Evolutionary conservation across 2,888 invertebrate species (phyloP), one percentile per base, ranked within the genome.

Genomic region (Sinhomidia bicolor): DNA sequence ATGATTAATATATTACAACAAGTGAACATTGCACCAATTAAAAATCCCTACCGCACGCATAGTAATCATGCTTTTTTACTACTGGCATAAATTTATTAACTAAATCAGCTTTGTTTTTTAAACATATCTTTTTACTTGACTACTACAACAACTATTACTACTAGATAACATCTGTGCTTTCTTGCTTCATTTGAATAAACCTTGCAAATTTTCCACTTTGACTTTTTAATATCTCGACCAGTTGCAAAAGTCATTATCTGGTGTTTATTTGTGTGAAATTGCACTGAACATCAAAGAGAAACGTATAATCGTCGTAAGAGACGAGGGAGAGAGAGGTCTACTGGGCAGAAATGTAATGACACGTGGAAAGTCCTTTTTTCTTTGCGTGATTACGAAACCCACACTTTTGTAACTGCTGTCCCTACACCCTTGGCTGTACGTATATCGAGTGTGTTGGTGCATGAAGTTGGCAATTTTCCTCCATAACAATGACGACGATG

Each of bases 1-100:
- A 60, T 60, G 60, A 60, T 60, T 17, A 71, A 20, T 41, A 71
- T 20, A 71, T n/a, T n/a, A n/a, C n/a, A n/a, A 74, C 47, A 74
- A 23, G 26, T 17, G 23, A 0, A 26, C n/a, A n/a, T n/a, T n/a
- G n/a, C n/a, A n/a, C 47, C 47, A 74, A 74, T 74, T 74, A 74
- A 74, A 74, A 47, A 47, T 47, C 44, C 47, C 47, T 71, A 44
- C 71, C 51, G 26, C 60, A 60, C 23, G 60, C 23, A 60, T 60
- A n/a, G n/a, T n/a, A n/a, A n/a, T n/a, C n/a, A n/a, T n/a, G n/a
- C 12, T 20, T 26, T 12, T 23, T 60, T 20, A 1, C 12, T 23
- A 4, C 0, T 20, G 0, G 26, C 6, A 17, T 4, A 20, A 57
- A n/a, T n/a, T n/a, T n/a, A n/a, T n/a, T n/a, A n/a, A n/a, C n/a